A percentile compares a stretch with the other conserved stretches of the same genome.
phyloP scores from a whole-genome alignment of 1,140 invertebrate genomes.

The Elymnias hypermnestra region DNA sequence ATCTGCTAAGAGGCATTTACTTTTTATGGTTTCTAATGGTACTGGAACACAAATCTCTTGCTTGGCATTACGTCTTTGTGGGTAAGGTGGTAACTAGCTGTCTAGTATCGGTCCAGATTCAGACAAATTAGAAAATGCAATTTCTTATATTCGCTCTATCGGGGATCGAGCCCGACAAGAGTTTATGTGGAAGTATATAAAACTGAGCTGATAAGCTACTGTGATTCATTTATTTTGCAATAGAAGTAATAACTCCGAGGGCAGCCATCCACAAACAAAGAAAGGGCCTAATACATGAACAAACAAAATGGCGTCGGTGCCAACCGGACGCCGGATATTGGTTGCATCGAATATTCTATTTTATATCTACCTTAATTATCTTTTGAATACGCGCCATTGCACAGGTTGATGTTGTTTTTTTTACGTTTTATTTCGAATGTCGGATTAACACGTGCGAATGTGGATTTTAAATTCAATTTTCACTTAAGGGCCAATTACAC shows the following conservation, averaged over 20 bases:
- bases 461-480: constrained; percentile 8
- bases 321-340: constrained; percentile 54
- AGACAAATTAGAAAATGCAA: no score
- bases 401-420: constrained; percentile 21
- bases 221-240: constrained; percentile 6
- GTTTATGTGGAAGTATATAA: no score
- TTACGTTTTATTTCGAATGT: constrained; percentile 5
- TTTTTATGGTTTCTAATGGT: no score
- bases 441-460: constrained; percentile 6
- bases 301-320: constrained; percentile 51
- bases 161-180: no score
- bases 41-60: no score
- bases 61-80: no score
- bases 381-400: constrained; percentile 48
- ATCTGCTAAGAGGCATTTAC: no score
- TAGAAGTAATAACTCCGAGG: constrained; percentile 1
- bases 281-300: constrained; percentile 10
- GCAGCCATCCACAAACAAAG: constrained; percentile 6
- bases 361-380: constrained; percentile 70
- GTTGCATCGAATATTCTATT: constrained; percentile 65
- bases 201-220: no score
- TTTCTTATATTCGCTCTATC: no score
- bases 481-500: constrained; percentile 6
- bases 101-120: no score
- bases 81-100: no score